Percentiles rank a stretch among this genome's conserved stretches.
Evolutionary conservation across 2,888 invertebrate genomes (phyloP).

Genomic region (Sericinus montela): DNA sequence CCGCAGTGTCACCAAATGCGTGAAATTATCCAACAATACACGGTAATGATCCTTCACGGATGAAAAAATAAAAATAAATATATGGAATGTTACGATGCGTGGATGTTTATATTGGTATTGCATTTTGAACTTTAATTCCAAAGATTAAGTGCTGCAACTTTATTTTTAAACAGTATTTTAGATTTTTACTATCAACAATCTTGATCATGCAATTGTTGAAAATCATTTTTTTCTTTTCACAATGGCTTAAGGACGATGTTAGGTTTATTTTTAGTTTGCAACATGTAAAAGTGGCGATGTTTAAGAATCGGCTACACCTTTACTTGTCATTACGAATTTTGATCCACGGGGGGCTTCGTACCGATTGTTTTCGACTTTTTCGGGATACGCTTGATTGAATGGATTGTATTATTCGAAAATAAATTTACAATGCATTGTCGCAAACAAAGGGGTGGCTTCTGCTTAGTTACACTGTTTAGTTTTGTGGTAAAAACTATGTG

Average conservation of each 20-base stretch:
- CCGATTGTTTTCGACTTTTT: constrained; percentile 57
- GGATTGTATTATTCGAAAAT: constrained; percentile 46
- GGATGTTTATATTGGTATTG: constrained; percentile 24
- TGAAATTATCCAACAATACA: constrained; percentile 73
- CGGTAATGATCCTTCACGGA: constrained; percentile 70
- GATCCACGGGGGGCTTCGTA: constrained; percentile 52
- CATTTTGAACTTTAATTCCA: constrained; percentile 31
- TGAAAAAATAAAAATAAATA: constrained; percentile 67
- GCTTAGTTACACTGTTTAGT: constrained; percentile 49
- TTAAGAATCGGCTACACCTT: constrained; percentile 46
- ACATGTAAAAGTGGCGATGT: neutral
- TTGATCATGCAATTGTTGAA: neutral
- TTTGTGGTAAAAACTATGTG: constrained; percentile 49
- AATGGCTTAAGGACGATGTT: neutral
- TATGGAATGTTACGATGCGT: constrained; percentile 41
- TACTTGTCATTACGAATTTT: constrained; percentile 54
- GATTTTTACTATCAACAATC: constrained; percentile 1
- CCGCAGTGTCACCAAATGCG: constrained; percentile 73
- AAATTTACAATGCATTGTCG: constrained; percentile 49
- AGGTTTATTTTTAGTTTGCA: neutral
- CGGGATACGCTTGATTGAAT: constrained; percentile 54
- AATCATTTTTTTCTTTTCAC: neutral
- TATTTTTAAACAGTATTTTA: constrained; percentile 16
- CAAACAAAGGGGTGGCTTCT: constrained; percentile 49
- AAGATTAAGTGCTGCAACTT: constrained; percentile 5